A percentile compares a stretch with the other conserved stretches of the same genome.
These are phyloP conservation scores for Sebastolobus altivelis DNA, from an alignment of 2,797 vertebrate species.

Conservation along the genomic window DNA sequence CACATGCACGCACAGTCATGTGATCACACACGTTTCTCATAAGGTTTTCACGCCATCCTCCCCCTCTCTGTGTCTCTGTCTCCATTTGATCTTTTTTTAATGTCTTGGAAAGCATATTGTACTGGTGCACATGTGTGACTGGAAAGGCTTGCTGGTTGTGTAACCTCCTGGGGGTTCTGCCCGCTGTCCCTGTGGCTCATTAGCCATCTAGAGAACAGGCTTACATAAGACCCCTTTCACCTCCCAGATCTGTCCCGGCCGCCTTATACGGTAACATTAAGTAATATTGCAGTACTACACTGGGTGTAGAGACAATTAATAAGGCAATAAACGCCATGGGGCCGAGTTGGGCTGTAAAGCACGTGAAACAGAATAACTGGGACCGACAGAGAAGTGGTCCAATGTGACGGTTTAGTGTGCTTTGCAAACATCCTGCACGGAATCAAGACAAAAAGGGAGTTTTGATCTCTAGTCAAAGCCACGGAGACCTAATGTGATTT, in stretches of 20 bases:
- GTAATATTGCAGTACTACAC: slow-evolving; percentile 44
- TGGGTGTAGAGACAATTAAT: slow-evolving; percentile 34
- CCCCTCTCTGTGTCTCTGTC: neutral
- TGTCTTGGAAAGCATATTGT: slow-evolving; percentile 39
- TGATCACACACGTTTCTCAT: slow-evolving; percentile 22
- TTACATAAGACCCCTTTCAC: slow-evolving; percentile 62
- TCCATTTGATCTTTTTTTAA: slow-evolving; percentile 1
- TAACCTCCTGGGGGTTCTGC: slow-evolving; percentile 55
- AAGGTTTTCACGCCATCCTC: neutral
- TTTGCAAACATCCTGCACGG: slow-evolving; percentile 9
- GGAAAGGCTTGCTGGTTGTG: slow-evolving; percentile 51
- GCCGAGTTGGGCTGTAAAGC: slow-evolving; percentile 11
- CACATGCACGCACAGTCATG: slow-evolving; percentile 35
- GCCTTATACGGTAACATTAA: slow-evolving; percentile 59
- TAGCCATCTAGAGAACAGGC: slow-evolving; percentile 60
- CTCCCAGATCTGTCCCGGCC: slow-evolving; percentile 37
- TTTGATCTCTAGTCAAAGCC: slow-evolving; percentile 22
- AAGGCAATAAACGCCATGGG: slow-evolving; percentile 16
- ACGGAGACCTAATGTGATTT: slow-evolving; percentile 6
- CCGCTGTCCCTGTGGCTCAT: slow-evolving; percentile 69
- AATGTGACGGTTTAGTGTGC: slow-evolving; percentile 8
- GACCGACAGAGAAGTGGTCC: slow-evolving; percentile 5
- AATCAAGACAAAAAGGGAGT: neutral
- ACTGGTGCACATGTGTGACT: slow-evolving; percentile 29
- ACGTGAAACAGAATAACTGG: slow-evolving; percentile 14